Evolutionary conservation across 2,113 vertebrate genomes (phyloP), one percentile per base, ranked within the genome.

Genomic region (Amblyopsis rosae): DNA sequence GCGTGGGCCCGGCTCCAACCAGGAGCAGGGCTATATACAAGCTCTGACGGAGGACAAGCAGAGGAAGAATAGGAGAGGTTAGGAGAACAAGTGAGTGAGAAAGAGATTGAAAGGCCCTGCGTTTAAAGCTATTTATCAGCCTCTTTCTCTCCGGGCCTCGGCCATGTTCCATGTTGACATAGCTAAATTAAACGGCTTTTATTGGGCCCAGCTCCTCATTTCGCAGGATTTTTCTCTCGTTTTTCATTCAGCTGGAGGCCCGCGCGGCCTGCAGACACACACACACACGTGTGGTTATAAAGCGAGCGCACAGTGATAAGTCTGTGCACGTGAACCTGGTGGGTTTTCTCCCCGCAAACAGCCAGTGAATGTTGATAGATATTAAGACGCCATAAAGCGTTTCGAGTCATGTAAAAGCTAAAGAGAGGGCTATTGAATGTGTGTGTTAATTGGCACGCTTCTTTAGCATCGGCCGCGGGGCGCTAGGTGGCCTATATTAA

Each of bases 121-220:
- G 84, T 78, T 75, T 69, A 72, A 61, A 48, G 51, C 81, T 59
- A 82, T 84, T 87, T 80, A 83, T 82, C 80, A 82, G 67, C 16
- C 53, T 9, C 41, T 32, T 46, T 33, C 57, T 62, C 62, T 16
- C 73, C 26, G 35, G n/a, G 32, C 13, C 60, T 81, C 59, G 73
- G 79, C 82, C 73, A 5, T 72, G 76, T 66, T 82, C 81, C 80
- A 77, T 89, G 88, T 93, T 91, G 87, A 91, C 86, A 87, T 71
- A 82, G 83, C 84, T 89, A 84, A 90, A 87, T 91, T 87, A 87
- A 91, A 91, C 86, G 75, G 84, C 79, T 86, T 91, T 90, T 90
- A 90, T 90, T 87, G 84, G 87, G 79, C 83, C 81, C 74, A 16
- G 62, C 66, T 81, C 80, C 72, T 80, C 71, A 65, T 86, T 81